These are phyloP conservation scores for Drosophila borealis DNA, from an alignment of 2,888 invertebrate genomes.

Conservation along the genomic window DNA sequence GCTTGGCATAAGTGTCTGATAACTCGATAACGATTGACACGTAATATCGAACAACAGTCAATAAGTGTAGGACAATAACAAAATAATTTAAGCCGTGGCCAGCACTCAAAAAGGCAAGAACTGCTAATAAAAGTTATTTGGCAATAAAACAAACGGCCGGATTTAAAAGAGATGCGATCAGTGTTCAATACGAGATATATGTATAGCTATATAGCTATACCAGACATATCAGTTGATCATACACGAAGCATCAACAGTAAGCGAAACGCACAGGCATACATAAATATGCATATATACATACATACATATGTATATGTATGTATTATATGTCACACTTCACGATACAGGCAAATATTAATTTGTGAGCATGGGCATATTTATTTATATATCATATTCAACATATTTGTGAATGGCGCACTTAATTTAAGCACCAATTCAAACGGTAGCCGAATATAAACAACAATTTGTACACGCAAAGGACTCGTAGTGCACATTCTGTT, in stretches of 20 bases:
- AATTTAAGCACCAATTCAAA: conserved; percentile 2
- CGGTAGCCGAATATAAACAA: conserved; percentile 1
- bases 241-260: too few species aligned
- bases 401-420: conserved; percentile 4
- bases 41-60: not conserved
- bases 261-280: too few species aligned
- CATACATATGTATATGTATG: not conserved
- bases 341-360: not conserved
- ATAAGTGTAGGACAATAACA: not conserved
- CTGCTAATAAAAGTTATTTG: too few species aligned
- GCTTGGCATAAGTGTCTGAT: not conserved
- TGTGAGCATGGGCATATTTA: not conserved
- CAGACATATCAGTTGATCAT: too few species aligned
- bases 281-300: not conserved
- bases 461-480: conserved; percentile 11
- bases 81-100: too few species aligned
- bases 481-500: conserved; percentile 17
- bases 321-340: not conserved
- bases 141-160: too few species aligned
- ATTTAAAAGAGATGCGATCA: too few species aligned
- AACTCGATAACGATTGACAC: not conserved
- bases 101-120: too few species aligned
- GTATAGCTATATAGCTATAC: too few species aligned
- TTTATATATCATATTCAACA: conserved; percentile 5
- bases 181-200: too few species aligned